Evolutionary conservation across 2,113 vertebrate genomes (phyloP).

Genomic region (Cyprinus carpio): DNA sequence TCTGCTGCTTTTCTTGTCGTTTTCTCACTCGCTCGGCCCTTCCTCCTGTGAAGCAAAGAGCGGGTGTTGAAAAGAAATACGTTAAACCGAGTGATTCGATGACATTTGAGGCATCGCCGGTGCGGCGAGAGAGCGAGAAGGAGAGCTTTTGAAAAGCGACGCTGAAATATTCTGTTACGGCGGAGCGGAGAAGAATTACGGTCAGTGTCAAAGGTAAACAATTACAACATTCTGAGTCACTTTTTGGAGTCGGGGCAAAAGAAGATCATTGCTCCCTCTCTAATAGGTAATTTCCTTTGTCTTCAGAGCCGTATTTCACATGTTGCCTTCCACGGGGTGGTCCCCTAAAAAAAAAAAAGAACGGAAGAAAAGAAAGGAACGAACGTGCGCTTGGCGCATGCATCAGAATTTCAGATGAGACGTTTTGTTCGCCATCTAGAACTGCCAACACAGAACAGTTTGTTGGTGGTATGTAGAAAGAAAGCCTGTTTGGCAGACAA

Average conservation of each 20-base stretch:
- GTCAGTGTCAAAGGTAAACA: conserved; percentile 79
- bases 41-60: conserved; percentile 32
- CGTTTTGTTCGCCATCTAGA: conserved; percentile 67
- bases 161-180: conserved; percentile 71
- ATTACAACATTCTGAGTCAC: conserved; percentile 79
- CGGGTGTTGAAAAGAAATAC: conserved; percentile 42
- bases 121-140: conserved; percentile 15
- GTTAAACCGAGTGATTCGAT: conserved; percentile 39
- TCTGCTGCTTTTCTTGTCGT: conserved; percentile 15
- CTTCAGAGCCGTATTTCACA: conserved; percentile 69
- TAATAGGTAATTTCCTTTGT: conserved; percentile 78
- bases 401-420: conserved; percentile 55
- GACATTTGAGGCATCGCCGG: conserved; percentile 49
- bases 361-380: conserved; percentile 39
- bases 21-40: neutral
- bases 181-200: conserved; percentile 65
- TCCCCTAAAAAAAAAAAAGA: conserved; percentile 47
- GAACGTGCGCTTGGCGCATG: conserved; percentile 62
- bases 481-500: conserved; percentile 52
- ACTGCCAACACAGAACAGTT: conserved; percentile 58
- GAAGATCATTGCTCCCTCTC: conserved; percentile 72
- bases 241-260: conserved; percentile 71
- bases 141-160: conserved; percentile 62
- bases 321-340: conserved; percentile 68
- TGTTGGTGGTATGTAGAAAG: conserved; percentile 54